Conservation (phyloP, 2,888 invertebrate genomes). For the Drosophila algonquin region DNA sequence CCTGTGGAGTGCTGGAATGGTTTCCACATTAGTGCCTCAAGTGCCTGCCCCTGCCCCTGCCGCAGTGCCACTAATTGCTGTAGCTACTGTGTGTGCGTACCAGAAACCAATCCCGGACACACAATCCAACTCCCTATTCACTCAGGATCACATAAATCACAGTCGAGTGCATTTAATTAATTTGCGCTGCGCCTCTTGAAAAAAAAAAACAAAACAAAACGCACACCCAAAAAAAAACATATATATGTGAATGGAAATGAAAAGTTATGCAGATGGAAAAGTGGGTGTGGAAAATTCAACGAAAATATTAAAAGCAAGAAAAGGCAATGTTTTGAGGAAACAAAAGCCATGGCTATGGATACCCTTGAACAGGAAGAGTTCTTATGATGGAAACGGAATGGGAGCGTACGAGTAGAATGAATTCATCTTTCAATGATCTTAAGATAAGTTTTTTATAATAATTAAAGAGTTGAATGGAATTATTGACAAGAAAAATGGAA, state of each 20-base stretch:
- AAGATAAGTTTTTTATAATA: no score
- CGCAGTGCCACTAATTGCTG: conserved; percentile 22
- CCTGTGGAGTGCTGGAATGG: conserved; percentile 22
- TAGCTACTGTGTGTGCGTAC: conserved; percentile 9
- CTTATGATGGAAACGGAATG: not conserved
- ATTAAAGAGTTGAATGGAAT: no score
- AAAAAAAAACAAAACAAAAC: conserved; percentile 19
- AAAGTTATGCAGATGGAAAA: conserved; percentile 26
- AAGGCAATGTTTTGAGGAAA: not conserved
- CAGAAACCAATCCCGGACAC: not conserved
- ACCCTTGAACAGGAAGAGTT: not conserved
- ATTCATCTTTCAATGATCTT: not conserved
- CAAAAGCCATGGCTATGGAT: not conserved
- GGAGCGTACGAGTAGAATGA: no score
- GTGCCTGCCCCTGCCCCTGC: conserved; percentile 13
- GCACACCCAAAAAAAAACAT: conserved; percentile 17
- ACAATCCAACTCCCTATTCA: conserved; percentile 10
- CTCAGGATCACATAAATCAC: conserved; percentile 55
- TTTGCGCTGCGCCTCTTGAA: conserved; percentile 45
- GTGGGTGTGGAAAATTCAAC: conserved; percentile 21
- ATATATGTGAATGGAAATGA: conserved; percentile 17
- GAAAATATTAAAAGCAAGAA: conserved; percentile 30
- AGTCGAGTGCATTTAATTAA: conserved; percentile 67
- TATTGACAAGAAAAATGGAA: no score
- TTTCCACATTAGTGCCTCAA: conserved; percentile 31